Evolutionary conservation across 2,113 vertebrate species (phyloP).

Genomic region (Bucco capensis): DNA sequence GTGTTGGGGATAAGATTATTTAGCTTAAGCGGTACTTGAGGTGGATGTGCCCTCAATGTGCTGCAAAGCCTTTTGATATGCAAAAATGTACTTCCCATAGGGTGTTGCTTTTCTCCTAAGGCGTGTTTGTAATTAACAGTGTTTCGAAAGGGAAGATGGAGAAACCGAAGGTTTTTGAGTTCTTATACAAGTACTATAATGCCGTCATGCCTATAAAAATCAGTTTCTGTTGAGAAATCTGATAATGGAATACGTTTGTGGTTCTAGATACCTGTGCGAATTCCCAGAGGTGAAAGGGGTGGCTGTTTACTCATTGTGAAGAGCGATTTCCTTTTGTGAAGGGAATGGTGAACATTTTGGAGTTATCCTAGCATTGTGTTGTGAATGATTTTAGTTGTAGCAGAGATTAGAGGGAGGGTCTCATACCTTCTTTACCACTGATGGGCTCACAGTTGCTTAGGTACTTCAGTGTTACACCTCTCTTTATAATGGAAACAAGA

Average conservation of each 20-base stretch:
- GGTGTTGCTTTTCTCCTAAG: not conserved
- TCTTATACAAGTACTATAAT: not conserved
- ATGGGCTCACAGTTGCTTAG: not conserved
- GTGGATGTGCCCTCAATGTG: not conserved
- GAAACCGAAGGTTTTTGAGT: not conserved
- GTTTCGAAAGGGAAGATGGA: not conserved
- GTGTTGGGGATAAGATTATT: not conserved
- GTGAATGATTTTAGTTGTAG: not conserved
- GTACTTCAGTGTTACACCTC: not conserved
- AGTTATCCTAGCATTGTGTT: rapidly evolving
- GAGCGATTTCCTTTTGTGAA: not conserved
- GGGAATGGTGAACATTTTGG: not conserved
- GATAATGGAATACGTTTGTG: not conserved
- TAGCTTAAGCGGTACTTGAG: not conserved
- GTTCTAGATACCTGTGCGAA: not conserved
- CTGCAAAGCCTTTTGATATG: not conserved
- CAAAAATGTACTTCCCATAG: not conserved
- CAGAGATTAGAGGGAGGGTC: not conserved
- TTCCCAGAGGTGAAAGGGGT: not conserved
- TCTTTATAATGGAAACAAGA: not conserved
- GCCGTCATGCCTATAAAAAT: not conserved
- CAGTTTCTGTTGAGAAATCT: not conserved
- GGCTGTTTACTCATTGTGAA: not conserved
- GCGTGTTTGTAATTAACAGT: not conserved
- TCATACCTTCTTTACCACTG: not conserved